Evolutionary conservation across 2,888 invertebrate genomes (phyloP), one percentile per base, ranked within the genome.

Genomic region (Eristalis intricaria): DNA sequence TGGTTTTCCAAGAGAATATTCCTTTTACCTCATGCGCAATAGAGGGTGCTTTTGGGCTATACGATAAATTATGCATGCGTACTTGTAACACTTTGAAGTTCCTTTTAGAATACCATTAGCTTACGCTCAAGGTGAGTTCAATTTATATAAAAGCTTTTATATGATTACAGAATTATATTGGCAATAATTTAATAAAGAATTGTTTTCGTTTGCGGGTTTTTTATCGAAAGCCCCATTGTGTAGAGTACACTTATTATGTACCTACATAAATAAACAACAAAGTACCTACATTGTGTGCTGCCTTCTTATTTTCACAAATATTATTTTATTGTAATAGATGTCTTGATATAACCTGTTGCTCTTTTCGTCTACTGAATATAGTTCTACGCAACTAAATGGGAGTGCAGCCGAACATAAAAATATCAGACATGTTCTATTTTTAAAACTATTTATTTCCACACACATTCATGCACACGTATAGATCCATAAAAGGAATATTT

Each of bases 11-110:
- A 76, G 22, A 50, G 35, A 71, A 60, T 64, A 15, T 63, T 26
- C 61, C 50, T 63, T 73, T 22, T 32, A 65, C 65, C 65, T 71
- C 82, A 82, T 82, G 82, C 82, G 82, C 82, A 82, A 60, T 82
- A 65, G 64, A 70, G 13, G 22, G 71, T 76, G 76, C 82, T 82
- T 81, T 82, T 65, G 35, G 19, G n/a, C 63, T 75, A 74, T 64
- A 69, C 56, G 23, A 64, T 69, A 58, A 23, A 64, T 29, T 66
- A 68, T 38, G 69, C 64, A 11, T 75, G 56, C 40, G 69, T 70
- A 40, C 40, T 60, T 82, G 40, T 43, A 50, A 74, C 50, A 15
- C 38, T 61, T 38, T 38, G 38, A 68, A 74, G 68, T 74, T 81
- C 60, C 35, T 63, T 68, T 56, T 26, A 58, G 68, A 74, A 63